phyloP scores from a whole-genome alignment of 2,888 invertebrate species.

The Orgyia antiqua region DNA sequence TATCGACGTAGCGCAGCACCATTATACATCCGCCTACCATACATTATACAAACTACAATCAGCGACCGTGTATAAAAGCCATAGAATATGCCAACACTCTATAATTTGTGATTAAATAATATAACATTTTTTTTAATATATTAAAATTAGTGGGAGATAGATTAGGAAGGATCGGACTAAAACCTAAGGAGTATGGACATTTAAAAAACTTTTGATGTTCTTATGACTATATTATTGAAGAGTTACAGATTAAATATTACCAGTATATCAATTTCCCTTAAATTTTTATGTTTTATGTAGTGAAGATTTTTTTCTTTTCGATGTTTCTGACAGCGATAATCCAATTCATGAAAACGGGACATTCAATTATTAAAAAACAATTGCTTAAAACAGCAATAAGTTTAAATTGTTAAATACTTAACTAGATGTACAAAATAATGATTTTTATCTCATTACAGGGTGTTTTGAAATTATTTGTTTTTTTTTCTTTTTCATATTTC shows the following conservation, averaged over 20 bases:
- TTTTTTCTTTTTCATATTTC: too few relatives aligned
- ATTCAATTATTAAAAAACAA: constrained; percentile 40
- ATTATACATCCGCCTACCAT: constrained; percentile 58
- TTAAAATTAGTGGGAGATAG: constrained; percentile 29
- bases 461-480: constrained; percentile 6
- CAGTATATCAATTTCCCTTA: constrained; percentile 24
- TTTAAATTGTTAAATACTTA: constrained; percentile 45
- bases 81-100: constrained; percentile 53
- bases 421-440: constrained; percentile 43
- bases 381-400: constrained; percentile 62
- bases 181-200: too few relatives aligned
- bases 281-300: constrained; percentile 9
- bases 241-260: constrained; percentile 9
- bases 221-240: constrained; percentile 16
- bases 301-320: constrained; percentile 34
- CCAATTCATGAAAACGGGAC: constrained; percentile 48
- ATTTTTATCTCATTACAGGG: constrained; percentile 32
- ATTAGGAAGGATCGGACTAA: constrained; percentile 24
- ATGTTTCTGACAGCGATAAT: constrained; percentile 39
- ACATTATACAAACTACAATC: constrained; percentile 52
- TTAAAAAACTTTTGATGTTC: too few relatives aligned
- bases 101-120: constrained; percentile 45
- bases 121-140: constrained; percentile 28
- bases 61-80: constrained; percentile 68
- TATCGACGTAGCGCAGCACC: constrained; percentile 47